Base-by-base conservation (phyloP, 2,797 vertebrate species). In the Taeniopygia guttata region DNA sequence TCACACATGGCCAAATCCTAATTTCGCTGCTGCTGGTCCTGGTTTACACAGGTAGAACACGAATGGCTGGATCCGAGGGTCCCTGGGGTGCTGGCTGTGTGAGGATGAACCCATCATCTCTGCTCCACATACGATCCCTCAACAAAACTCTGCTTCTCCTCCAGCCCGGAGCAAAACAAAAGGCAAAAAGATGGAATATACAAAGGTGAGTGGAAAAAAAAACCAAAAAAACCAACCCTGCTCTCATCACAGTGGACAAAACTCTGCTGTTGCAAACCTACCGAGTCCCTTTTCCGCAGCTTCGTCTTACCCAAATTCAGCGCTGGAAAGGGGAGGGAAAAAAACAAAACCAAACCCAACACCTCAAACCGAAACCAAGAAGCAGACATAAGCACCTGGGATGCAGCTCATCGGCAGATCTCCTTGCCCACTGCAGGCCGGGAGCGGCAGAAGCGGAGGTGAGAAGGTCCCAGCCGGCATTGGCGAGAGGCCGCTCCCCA, bases 331-430 rank as follows among this genome's bases (percentile, higher is more conserved):
- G 21, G 32, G 16, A 34, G 25, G 19, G 19, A 11, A 4, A 10
- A 4, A 10, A 45, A n/a, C n/a, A n/a, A n/a, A 59, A 1, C 8
- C 66, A n/a, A 77, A 7, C 25, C 42, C 54, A 58, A 9, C 19
- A 81, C 63, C 60, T 55, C 34, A 30, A 82, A 84, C 22, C 22
- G 2, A 84, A 66, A 55, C 15, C 5, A 2, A 58, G 40, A 86
- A 69, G 84, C 74, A 94, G 45, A 63, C 73, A 94, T 2, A 4
- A 84, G 94, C 96, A 97, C 97, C 97, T 97, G 97, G 95, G 93
- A 97, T 96, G 96, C 96, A 97, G 88, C 95, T 97, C 97, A 97
- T 97, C n/a, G 30, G 94, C 94, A 91, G 87, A 63, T 94, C 88
- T 92, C 89, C 77, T 93, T 96, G 73, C 78, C 94, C 87, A 7